Base-by-base conservation (phyloP, 2,797 vertebrate species). In the Ctenopoma multispine region DNA sequence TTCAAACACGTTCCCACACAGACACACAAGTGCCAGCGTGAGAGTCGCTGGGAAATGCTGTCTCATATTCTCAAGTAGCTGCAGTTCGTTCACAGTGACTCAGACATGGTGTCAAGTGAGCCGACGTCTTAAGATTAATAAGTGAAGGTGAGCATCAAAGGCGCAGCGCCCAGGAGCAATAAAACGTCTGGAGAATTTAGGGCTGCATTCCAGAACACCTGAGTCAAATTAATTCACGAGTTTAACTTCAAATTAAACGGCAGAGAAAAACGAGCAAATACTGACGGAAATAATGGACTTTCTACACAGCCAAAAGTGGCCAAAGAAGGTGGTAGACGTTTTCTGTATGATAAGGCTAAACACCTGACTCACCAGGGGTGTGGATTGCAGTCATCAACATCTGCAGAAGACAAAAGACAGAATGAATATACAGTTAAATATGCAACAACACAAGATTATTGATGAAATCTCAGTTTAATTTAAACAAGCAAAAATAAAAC, bases 321-420 rank as follows among this genome's bases (percentile, higher is more conserved):
- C 38, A 18, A 17, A 15, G 36, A 15, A 38, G 38, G 1, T 5
- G 17, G 18, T n/a, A 54, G 5, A 29, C 29, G 10, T 23, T 2
- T 43, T 48, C 23, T n/a, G 7, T 8, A 18, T n/a, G 5, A 10
- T 7, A 20, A 41, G 27, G 5, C 24, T 24, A 44, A 3, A 55
- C 51, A 15, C 4, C 0, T 1, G 27, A 89, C 97, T 96, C 90
- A 99, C 97, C 97, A 99, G 1, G 97, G 97, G 77, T 97, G 95
- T 40, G 97, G 97, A 68, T 95, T 98, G 84, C 97, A 99, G 89
- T 99, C 97, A 18, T 99, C 96, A 23, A 96, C 95, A 72, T 99
- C 97, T 99, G 72, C 18, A 80, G 65, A 34, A 85, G 34, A 84
- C 49, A 63, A 11, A 68, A 53, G 47, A 17, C 38, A 23, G 17